A percentile compares a stretch with the other conserved stretches of the same genome.
Evolutionary conservation across 2,888 invertebrate genomes (phyloP).

Genomic region (Lithophane semibrunnea): DNA sequence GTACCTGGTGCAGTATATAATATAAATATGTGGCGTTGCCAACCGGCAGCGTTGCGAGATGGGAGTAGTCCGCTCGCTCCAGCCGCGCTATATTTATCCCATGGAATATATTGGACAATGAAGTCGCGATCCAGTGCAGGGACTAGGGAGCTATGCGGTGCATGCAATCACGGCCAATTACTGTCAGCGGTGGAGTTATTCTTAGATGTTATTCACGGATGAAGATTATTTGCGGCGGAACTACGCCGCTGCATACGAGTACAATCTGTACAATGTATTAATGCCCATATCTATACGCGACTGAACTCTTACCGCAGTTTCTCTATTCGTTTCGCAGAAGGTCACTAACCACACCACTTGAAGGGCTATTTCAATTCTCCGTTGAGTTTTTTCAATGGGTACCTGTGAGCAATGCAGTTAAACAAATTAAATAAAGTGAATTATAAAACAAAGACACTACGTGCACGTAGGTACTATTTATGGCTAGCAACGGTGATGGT

Average conservation of each 20-base stretch:
- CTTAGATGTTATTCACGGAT: conserved; percentile 29
- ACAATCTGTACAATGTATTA: too few species aligned
- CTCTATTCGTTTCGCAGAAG: too few species aligned
- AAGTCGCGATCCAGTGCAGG: conserved; percentile 27
- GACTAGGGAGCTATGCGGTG: conserved; percentile 3
- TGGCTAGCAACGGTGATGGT: not conserved
- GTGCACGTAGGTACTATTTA: conserved; percentile 7
- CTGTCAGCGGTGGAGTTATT: conserved; percentile 29
- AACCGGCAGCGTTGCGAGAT: too few species aligned
- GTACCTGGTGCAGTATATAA: too few species aligned
- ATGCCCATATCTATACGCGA: not conserved
- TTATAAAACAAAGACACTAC: not conserved
- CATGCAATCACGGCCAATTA: conserved; percentile 16
- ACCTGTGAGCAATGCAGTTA: not conserved
- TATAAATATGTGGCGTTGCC: too few species aligned
- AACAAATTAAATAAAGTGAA: not conserved
- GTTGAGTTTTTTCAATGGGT: not conserved
- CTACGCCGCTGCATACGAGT: not conserved
- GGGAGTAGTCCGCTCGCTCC: not conserved
- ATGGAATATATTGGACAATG: conserved; percentile 26
- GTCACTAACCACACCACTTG: not conserved
- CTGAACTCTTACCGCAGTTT: not conserved
- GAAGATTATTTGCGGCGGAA: conserved; percentile 6
- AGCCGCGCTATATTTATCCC: conserved; percentile 44
- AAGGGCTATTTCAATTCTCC: not conserved